Base-by-base conservation (phyloP, 2,888 invertebrate species). In the Leuctra nigra region DNA sequence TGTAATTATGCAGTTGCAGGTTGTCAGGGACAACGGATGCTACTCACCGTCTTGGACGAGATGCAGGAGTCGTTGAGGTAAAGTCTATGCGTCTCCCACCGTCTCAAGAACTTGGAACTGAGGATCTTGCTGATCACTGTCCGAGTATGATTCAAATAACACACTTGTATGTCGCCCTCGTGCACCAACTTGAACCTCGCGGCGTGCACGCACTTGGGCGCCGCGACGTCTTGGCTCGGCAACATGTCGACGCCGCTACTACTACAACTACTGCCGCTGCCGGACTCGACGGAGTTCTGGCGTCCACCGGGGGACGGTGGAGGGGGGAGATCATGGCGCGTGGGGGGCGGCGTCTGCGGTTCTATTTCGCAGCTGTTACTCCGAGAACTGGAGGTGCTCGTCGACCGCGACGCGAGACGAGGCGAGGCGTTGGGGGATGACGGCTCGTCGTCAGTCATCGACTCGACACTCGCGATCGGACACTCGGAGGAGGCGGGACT, bases 101-200 rank as follows among this genome's bases (percentile, higher is more conserved):
- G 75, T 53, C 88, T 74, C 36, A 88, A 75, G 69, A 87, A 86
- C 70, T 86, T 86, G 61, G 86, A 83, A 55, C 85, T 84, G 64
- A 87, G 76, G 63, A 89, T 84, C 72, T 89, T 89, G 71, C 84
- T 85, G 62, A 88, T 83, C 57, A 89, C 82, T 33, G 86, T 87
- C 63, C 86, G 76, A 2, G 86, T 84, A 69, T 88, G 87, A 65
- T 87, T 86, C 63, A 88, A 77, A 66, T 84, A 81, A 75, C 87
- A 88, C 59, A 88, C 79, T 67, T 84, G 82, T 36, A 87, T 78
- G 61, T 85, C 80, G 1, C 86, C 87, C 64, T 87, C 87, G 14
- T 79, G 75, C 48, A 87, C 77, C 41, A 87, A 76, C 69, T 86
- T 87, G 72, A 84, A 82, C 29, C 81, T 74, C 1, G 82, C 82